Conservation (phyloP, 2,113 vertebrate genomes). For the Salvelinus fontinalis region DNA sequence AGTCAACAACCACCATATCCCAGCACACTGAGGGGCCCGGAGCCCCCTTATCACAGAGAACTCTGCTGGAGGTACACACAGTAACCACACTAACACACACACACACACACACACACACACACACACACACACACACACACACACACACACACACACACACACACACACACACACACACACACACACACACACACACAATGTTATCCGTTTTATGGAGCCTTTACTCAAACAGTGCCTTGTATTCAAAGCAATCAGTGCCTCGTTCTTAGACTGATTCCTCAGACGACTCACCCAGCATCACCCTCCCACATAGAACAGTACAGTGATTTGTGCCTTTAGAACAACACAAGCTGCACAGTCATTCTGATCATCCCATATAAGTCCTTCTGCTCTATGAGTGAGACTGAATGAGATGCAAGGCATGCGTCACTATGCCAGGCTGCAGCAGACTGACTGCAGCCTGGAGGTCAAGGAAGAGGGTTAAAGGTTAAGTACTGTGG, state of each 20-base stretch:
- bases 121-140: slow-evolving; percentile 11
- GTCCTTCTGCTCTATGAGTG: background rate
- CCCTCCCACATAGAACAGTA: background rate
- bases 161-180: background rate
- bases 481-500: slow-evolving; percentile 24
- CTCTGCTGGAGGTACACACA: background rate
- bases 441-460: slow-evolving; percentile 1
- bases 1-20: slow-evolving; percentile 88
- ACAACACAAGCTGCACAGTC: background rate
- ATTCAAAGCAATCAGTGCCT: slow-evolving; percentile 27
- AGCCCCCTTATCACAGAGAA: no score
- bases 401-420: slow-evolving; percentile 16
- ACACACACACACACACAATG: slow-evolving; percentile 12
- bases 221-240: slow-evolving; percentile 31
- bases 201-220: background rate
- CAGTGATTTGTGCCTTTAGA: background rate
- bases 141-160: background rate
- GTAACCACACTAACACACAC: background rate
- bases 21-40: slow-evolving; percentile 78
- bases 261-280: slow-evolving; percentile 1
- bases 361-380: background rate
- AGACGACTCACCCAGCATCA: background rate
- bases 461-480: no score
- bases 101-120: slow-evolving; percentile 3
- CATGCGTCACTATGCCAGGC: slow-evolving; percentile 34